phyloP scores from a whole-genome alignment of 2,797 vertebrate species.

The Jordanella pulchra region DNA sequence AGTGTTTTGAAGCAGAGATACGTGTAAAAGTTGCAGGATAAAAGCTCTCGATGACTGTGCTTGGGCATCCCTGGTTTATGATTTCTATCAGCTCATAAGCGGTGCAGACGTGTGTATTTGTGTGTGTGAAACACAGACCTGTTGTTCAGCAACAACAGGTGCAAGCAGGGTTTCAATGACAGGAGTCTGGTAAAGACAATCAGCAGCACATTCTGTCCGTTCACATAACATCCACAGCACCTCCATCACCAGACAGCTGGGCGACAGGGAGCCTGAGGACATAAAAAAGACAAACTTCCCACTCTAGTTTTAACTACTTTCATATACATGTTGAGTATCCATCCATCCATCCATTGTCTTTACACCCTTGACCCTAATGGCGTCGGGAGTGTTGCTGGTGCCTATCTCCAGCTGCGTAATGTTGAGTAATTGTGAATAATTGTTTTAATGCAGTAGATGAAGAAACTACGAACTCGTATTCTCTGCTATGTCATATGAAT shows the following conservation, averaged over 20 bases:
- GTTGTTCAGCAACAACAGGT: slow-evolving; percentile 81
- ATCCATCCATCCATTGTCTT: too few relatives aligned
- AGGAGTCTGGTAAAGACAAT: slow-evolving; percentile 83
- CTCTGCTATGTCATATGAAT: too few relatives aligned
- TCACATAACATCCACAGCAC: slow-evolving; percentile 88
- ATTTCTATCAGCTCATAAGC: not conserved
- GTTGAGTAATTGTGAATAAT: not conserved
- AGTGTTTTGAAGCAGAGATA: not conserved
- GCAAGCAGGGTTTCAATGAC: slow-evolving; percentile 85
- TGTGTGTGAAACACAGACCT: slow-evolving; percentile 72
- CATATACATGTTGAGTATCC: not conserved
- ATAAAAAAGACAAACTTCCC: slow-evolving; percentile 3
- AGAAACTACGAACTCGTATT: too few relatives aligned
- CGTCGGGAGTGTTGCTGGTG: too few relatives aligned
- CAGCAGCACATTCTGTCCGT: slow-evolving; percentile 84
- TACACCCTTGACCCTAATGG: too few relatives aligned
- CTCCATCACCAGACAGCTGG: slow-evolving; percentile 87
- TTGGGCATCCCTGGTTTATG: not conserved
- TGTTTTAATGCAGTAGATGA: not conserved
- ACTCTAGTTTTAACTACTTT: not conserved
- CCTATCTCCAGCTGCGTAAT: too few relatives aligned
- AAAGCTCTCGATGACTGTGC: not conserved
- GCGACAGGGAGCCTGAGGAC: slow-evolving; percentile 83
- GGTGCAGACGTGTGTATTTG: not conserved
- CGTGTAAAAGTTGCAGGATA: not conserved